Evolutionary conservation across 2,888 invertebrate genomes (phyloP), one percentile per base, ranked within the genome.

Genomic region (Cephonodes hylas): DNA sequence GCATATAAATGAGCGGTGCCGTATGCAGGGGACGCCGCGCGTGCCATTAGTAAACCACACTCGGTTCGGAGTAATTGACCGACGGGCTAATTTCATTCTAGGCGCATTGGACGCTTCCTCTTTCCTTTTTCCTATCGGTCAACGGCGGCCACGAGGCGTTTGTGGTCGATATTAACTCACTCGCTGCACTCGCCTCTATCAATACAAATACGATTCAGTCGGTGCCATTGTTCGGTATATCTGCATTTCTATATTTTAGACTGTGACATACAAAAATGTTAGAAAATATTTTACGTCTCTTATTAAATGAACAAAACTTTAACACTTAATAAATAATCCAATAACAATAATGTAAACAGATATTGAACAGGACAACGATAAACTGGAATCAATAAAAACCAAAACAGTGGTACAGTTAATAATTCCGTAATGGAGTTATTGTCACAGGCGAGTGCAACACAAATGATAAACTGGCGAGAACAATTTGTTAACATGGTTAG

Each of bases 41-140:
- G 83, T 82, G 86, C 85, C 86, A 91, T 91, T 90, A 89, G 91
- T 90, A 91, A 79, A 84, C 91, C 77, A 77, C 80, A 72, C 84
- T 79, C 78, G 84, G 81, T 80, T 76, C 85, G 89, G 85, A 91
- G 91, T 90, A 92, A 92, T 92, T 90, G 91, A 91, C 91, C 91
- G 89, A 75, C 85, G 80, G 78, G 87, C 86, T 91, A 88, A 91
- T 92, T 86, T 89, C 86, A 92, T 91, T 91, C 91, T 85, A 89
- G 76, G 74, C 90, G 88, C 91, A 90, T 91, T 83, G 83, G 79
- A 70, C 79, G 88, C 88, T 92, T 92, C 91, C 91, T 92, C 91
- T 91, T 92, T 89, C 91, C 91, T 91, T 86, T 91, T 92, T 91
- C 91, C 91, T 91, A 92, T 91, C 91, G 91, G 91, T 90, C 91